Evolutionary conservation across 2,888 invertebrate species (phyloP).

Genomic region (Xylophagus ater): DNA sequence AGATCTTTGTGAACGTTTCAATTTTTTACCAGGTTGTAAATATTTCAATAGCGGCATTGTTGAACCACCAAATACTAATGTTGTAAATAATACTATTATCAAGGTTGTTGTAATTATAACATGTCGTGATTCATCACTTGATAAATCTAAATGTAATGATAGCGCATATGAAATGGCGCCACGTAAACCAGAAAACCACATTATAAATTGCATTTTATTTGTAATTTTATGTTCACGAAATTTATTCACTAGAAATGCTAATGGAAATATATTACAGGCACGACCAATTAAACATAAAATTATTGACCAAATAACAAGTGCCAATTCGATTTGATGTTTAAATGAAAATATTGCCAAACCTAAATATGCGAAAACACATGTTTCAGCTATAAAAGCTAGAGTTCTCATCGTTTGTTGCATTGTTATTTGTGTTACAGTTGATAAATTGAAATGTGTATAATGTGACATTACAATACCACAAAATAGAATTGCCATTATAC

Average conservation of each 20-base stretch:
- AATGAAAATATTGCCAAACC: slow-evolving; percentile 70
- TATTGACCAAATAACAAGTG: slow-evolving; percentile 90
- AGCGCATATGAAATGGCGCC: slow-evolving; percentile 98
- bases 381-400: slow-evolving; percentile 94
- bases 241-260: slow-evolving; percentile 85
- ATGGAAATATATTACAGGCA: slow-evolving; percentile 93
- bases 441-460: slow-evolving; percentile 96
- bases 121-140: slow-evolving; percentile 79
- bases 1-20: slow-evolving; percentile 24
- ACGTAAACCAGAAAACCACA: slow-evolving; percentile 96
- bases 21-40: slow-evolving; percentile 47
- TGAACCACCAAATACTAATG: slow-evolving; percentile 89
- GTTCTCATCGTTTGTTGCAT: slow-evolving; percentile 99
- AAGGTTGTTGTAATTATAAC: slow-evolving; percentile 96
- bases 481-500: slow-evolving; percentile 98
- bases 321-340: slow-evolving; percentile 81
- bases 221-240: slow-evolving; percentile 97
- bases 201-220: slow-evolving; percentile 96
- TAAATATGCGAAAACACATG: slow-evolving; percentile 96
- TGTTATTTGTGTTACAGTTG: slow-evolving; percentile 96
- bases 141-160: slow-evolving; percentile 87
- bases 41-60: slow-evolving; percentile 96
- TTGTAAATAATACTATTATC: slow-evolving; percentile 95
- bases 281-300: slow-evolving; percentile 84
- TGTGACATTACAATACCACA: slow-evolving; percentile 99